Conservation (phyloP, 2,797 vertebrate genomes). For the Intellagama lesueurii region DNA sequence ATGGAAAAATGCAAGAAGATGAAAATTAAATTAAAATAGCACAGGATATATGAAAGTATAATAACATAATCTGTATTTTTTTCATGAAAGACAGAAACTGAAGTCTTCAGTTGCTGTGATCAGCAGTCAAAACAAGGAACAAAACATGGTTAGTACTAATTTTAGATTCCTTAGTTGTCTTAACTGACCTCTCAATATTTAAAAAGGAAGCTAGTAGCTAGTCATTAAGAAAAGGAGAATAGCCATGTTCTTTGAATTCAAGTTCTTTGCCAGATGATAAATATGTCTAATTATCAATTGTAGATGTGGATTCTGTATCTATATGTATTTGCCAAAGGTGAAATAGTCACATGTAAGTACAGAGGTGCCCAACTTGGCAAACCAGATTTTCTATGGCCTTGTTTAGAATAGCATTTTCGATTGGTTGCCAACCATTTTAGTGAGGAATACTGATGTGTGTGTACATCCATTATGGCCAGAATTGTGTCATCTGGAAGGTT, state of each 20-base stretch:
- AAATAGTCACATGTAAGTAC: no score
- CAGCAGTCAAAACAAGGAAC: constrained; percentile 38
- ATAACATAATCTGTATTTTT: constrained; percentile 41
- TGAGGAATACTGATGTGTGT: no score
- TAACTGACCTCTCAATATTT: neutral
- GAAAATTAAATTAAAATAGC: neutral
- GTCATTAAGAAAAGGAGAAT: neutral
- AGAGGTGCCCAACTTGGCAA: no score
- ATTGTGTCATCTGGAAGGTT: no score
- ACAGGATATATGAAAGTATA: neutral
- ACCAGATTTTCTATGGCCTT: no score
- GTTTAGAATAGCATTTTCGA: no score
- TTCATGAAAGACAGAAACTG: constrained; percentile 57
- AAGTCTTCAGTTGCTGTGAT: constrained; percentile 33
- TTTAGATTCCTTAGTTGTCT: neutral
- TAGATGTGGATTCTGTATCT: no score
- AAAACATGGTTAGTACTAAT: constrained; percentile 63
- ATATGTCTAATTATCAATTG: neutral
- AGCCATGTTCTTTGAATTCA: neutral
- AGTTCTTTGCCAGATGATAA: neutral
- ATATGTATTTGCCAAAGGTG: no score
- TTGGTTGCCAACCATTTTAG: no score
- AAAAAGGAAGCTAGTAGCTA: constrained; percentile 30
- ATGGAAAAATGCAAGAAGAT: neutral
- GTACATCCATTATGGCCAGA: no score